Conservation (phyloP, 2,797 vertebrate species). For the Varecia variegata region DNA sequence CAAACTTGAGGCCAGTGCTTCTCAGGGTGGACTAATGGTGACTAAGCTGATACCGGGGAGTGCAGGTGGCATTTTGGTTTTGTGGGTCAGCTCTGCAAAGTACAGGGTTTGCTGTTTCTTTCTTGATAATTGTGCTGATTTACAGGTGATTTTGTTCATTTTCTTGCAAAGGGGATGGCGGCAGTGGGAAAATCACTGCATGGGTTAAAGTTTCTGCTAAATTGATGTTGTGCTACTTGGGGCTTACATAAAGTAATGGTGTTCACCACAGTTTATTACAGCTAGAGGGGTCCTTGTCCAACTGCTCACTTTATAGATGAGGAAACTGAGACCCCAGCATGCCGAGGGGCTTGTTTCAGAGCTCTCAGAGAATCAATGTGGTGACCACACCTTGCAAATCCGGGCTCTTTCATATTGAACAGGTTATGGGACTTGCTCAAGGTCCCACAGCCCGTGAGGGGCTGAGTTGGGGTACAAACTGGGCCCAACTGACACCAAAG, state of each 20-base stretch:
- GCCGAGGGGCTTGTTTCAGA: not conserved
- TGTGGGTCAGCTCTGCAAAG: not conserved
- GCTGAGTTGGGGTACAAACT: not conserved
- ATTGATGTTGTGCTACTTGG: not conserved
- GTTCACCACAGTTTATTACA: not conserved
- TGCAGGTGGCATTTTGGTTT: not conserved
- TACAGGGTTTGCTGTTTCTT: not conserved
- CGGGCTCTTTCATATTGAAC: not conserved
- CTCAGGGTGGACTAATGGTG: not conserved
- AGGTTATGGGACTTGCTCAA: not conserved
- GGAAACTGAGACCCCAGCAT: not conserved
- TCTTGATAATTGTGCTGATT: not conserved
- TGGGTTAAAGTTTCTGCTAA: not conserved
- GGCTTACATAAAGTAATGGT: not conserved
- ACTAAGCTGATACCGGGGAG: not conserved
- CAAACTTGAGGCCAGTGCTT: not conserved
- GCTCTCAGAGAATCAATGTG: accelerated
- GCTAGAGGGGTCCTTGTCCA: not conserved
- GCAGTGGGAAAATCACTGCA: not conserved
- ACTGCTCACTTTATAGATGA: not conserved
- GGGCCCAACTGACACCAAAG: not conserved
- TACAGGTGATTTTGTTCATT: not conserved
- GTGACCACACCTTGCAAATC: not conserved
- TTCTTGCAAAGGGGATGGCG: not conserved
- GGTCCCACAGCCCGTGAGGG: not conserved